Base-by-base conservation (phyloP, 1,140 invertebrate genomes). In the Eupeodes corollae region DNA sequence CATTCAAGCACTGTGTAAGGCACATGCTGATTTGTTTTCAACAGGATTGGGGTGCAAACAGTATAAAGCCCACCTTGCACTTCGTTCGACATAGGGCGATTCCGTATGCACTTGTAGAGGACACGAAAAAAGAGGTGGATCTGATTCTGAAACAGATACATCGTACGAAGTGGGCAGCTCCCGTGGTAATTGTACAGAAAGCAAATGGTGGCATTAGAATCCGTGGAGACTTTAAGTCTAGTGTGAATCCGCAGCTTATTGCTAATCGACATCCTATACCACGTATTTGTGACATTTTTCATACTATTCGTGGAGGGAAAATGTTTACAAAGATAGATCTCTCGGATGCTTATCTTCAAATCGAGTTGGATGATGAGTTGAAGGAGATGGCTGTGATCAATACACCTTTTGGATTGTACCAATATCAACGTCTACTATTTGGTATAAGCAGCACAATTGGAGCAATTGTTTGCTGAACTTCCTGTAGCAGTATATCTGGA, bases 171-270 rank as follows among this genome's bases (percentile, higher is more conserved):
- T n/a, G n/a, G n/a, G n/a, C n/a, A n/a, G n/a, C n/a, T n/a, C n/a
- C n/a, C n/a, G n/a, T n/a, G 63, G 10, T 75, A 63, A 68, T 68
- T 0, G 66, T 76, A 10, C 33, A 68, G 31, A 76, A 76, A 56
- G 55, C 53, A 21, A 59, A 68, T 49, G 68, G 67, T 9, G 53
- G 50, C 1, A 52, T 66, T 16, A 21, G 72, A 19, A 55, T 75
- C n/a, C n/a, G n/a, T n/a, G n/a, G n/a, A n/a, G n/a, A n/a, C n/a
- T n/a, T n/a, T n/a, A n/a, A n/a, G n/a, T 26, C 42, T 21, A 48
- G 35, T 6, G 6, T 51, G 3, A 52, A 49, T 42, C 42, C 26
- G 12, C 12, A 44, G 34, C 42, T 52, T 39, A 14, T 38, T n/a
- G 30, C 52, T 9, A 51, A 58, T 39, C 51, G 58, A 33, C 46